Base-by-base conservation (phyloP, 2,888 invertebrate genomes). In the Caenorhabditis virilis region DNA sequence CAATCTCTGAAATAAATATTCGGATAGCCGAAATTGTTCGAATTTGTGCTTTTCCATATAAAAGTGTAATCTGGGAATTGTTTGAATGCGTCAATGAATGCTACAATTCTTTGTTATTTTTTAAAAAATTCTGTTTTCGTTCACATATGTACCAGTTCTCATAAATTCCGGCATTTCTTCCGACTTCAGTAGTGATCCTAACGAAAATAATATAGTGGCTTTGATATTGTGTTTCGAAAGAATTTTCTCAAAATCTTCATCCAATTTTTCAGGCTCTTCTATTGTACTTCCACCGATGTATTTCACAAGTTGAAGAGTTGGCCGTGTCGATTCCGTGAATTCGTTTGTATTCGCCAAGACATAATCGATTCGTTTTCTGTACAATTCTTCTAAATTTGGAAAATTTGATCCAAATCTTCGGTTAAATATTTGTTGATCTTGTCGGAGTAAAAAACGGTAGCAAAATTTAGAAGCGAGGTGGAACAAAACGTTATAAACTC, bases 301-400 rank as follows among this genome's bases (percentile, higher is more conserved):
- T 49, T 54, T 56, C 15, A 66, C 35, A 18, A 27, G 49, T 18
- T 41, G 48, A 0, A 54, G n/a, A 13, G 60, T 48, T 13, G 66
- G 58, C 3, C 66, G 43, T 2, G 57, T 42, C 15, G 66, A 47
- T 42, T 66, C 66, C 11, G 66, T 66, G 25, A 66, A 62, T 33
- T 66, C 66, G 47, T 66, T 66, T 18, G 57, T 53, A 33, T 66
- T 66, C 39, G 60, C 38, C n/a, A 66, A 47, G 9, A 62, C 36
- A 39, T 57, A 66, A 20, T 62, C 66, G 18, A 48, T 58, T 51
- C 58, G 56, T 13, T 30, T 9, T 48, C 52, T 43, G 39, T 50
- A 60, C 2, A 65, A 41, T 27, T 50, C 20, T 42, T 41, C 38
- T 9, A 65, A 42, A 16, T 38, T 25, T 5, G 54, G 51, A 26